Evolutionary conservation across 2,888 invertebrate genomes (phyloP), one percentile per base, ranked within the genome.

Genomic region (Gryllus longicercus): DNA sequence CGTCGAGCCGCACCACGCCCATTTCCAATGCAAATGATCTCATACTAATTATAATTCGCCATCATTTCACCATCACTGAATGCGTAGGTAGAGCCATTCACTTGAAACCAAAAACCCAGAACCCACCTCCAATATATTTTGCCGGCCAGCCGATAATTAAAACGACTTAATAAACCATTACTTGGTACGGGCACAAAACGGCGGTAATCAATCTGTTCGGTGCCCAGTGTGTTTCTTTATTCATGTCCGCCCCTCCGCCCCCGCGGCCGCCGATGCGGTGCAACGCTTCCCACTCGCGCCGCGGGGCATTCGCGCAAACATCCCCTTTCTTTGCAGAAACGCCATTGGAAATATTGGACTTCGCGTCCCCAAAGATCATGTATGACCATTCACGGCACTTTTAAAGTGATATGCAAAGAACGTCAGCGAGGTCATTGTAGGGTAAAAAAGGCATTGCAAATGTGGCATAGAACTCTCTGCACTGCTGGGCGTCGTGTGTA

Each of bases 21-120:
- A 63, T 63, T 63, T 63, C 63, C 63, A 63, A 63, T 63, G 63
- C 63, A 63, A 63, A 63, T 63, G 63, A 63, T 63, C 63, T 63
- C 14, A 63, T 63, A 63, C 63, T 63, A 63, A 63, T 63, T 63
- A 63, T 63, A 63, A 63, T 63, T 63, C 63, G 63, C 63, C 63
- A 63, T 63, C 63, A 63, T 4, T 63, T 63, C 2, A 3, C 4
- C 63, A 63, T 63, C 63, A 63, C 63, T 63, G 16, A 16, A 18
- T 18, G 16, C 63, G 63, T 63, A 63, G 16, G 63, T 18, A 18
- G 63, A 63, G 14, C 16, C 63, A 63, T 63, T 63, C 63, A 18
- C 63, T 18, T 63, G 63, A 63, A 63, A 3, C 63, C 4, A 18
- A 3, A 63, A 14, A 14, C 63, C 63, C 63, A 18, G 18, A 12